Percentiles rank a stretch among this genome's conserved stretches.
Conservation (phyloP, 1,140 invertebrate species). For the Calephelis virginiensis region DNA sequence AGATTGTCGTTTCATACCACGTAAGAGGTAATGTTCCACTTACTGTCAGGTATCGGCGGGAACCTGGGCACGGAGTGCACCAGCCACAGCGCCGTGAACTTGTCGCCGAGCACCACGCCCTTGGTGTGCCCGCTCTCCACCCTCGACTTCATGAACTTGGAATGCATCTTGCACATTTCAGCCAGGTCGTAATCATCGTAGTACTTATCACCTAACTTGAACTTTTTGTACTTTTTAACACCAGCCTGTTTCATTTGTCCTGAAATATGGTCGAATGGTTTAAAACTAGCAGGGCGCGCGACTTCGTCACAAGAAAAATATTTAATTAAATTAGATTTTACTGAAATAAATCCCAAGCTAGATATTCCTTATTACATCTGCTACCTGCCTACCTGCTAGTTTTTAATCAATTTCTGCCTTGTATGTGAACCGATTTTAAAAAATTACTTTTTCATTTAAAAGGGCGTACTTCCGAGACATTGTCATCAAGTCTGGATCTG, state of each 20-base stretch:
- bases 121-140: constrained; percentile 89
- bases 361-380: too few species aligned
- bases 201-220: constrained; percentile 65
- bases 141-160: constrained; percentile 63
- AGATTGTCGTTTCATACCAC: background rate
- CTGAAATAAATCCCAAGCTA: too few species aligned
- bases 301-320: too few species aligned
- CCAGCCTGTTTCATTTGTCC: constrained; percentile 55
- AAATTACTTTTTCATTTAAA: too few species aligned
- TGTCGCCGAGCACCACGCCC: constrained; percentile 88
- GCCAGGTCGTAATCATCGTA: constrained; percentile 70
- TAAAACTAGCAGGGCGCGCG: too few species aligned
- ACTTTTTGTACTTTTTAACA: constrained; percentile 61
- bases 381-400: too few species aligned
- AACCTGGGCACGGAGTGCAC: constrained; percentile 94
- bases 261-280: constrained; percentile 24
- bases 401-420: too few species aligned
- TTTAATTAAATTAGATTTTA: too few species aligned
- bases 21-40: constrained; percentile 32
- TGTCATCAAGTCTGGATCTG: too few species aligned
- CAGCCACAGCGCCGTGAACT: constrained; percentile 89
- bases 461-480: too few species aligned
- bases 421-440: too few species aligned
- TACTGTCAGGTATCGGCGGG: constrained; percentile 80
- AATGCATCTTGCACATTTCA: constrained; percentile 73